These are phyloP conservation scores for Cariama cristata DNA, from an alignment of 2,113 vertebrate species.

Conservation along the genomic window DNA sequence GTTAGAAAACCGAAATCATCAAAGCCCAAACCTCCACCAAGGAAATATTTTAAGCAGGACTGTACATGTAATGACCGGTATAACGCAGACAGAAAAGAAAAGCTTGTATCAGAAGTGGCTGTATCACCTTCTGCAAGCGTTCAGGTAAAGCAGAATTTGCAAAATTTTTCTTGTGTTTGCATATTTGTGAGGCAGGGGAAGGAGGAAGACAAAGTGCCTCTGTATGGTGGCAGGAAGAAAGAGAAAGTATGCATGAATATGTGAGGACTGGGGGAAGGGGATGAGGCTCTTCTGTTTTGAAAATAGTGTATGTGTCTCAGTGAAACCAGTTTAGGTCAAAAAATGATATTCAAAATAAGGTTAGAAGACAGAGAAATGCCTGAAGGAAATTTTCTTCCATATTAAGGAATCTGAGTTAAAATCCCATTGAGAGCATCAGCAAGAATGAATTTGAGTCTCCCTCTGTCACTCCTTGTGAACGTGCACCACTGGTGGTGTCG, in stretches of 20 bases:
- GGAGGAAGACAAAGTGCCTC: not conserved
- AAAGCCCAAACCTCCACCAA: slow-evolving; percentile 80
- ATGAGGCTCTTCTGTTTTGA: not conserved
- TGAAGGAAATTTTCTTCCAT: not conserved
- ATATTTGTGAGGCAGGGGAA: not conserved
- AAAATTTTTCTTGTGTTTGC: not conserved
- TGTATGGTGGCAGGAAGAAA: not conserved
- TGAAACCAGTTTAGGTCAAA: not conserved
- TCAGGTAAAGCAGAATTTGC: slow-evolving; percentile 74
- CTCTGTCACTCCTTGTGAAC: not conserved
- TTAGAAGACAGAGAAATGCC: not conserved
- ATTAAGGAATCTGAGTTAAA: not conserved
- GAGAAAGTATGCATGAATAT: not conserved
- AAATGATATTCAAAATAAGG: not conserved
- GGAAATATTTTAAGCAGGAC: slow-evolving; percentile 84
- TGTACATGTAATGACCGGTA: slow-evolving; percentile 64
- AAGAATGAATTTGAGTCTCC: not conserved
- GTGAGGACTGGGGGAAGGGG: not conserved
- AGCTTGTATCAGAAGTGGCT: not conserved
- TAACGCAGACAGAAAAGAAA: slow-evolving; percentile 61
- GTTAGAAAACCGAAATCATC: slow-evolving; percentile 77
- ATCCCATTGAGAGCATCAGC: not conserved
- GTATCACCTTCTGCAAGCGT: slow-evolving; percentile 34
- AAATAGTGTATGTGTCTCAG: not conserved
- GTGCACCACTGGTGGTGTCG: rapidly evolving